These are phyloP conservation scores for Platyura marginata DNA, from an alignment of 1,140 invertebrate genomes.

Conservation along the genomic window DNA sequence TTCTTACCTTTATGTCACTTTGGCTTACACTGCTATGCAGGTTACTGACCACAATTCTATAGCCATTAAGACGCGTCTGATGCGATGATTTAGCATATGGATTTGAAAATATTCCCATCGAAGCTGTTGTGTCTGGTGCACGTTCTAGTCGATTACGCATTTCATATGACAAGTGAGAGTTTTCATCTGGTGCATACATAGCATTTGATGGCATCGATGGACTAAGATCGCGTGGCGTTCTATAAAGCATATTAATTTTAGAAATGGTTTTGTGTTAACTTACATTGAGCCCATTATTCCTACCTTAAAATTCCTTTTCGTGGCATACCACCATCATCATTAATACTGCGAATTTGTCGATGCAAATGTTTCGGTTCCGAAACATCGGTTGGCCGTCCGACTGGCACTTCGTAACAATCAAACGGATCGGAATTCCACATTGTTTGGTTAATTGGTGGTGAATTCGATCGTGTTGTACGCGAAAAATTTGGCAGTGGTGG, in stretches of 20 bases:
- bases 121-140: conserved; percentile 24
- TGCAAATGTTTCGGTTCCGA: not conserved
- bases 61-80: conserved; percentile 33
- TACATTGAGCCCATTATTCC: too few species aligned
- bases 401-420: conserved; percentile 15
- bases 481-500: conserved; percentile 2
- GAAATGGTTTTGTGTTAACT: not conserved
- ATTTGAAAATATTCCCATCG: conserved; percentile 29
- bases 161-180: conserved; percentile 18
- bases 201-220: too few species aligned
- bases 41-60: conserved; percentile 72
- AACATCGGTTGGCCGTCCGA: not conserved
- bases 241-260: not conserved
- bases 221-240: too few species aligned
- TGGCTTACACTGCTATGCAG: conserved; percentile 67
- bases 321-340: conserved; percentile 6
- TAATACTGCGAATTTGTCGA: not conserved
- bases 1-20: conserved; percentile 66
- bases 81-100: conserved; percentile 19
- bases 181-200: conserved; percentile 11
- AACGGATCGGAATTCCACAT: conserved; percentile 12
- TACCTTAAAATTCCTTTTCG: conserved; percentile 8
- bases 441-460: not conserved
- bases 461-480: not conserved
- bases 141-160: conserved; percentile 15